Evolutionary conservation across 2,888 invertebrate genomes (phyloP).

Genomic region (Drosophila maculinotata): DNA sequence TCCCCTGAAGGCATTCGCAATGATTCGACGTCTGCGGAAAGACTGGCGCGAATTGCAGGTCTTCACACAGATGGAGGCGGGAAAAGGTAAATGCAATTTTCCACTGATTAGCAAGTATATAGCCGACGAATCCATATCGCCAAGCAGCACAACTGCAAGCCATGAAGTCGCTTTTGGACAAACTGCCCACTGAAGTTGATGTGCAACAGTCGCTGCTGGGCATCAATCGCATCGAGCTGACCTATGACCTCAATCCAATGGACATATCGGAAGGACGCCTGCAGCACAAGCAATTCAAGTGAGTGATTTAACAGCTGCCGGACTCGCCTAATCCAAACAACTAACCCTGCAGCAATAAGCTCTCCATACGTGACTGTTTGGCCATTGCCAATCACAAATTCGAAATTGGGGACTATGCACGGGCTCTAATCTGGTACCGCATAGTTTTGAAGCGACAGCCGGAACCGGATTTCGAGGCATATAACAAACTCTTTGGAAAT

Average conservation of each 20-base stretch:
- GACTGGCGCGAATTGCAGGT: constrained; percentile 54
- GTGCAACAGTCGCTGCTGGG: constrained; percentile 30
- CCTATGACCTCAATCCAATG: constrained; percentile 36
- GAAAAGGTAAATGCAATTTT: constrained; percentile 20
- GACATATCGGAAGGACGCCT: constrained; percentile 51
- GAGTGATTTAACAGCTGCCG: not conserved
- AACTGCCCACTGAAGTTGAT: constrained; percentile 26
- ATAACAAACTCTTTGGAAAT: constrained; percentile 14
- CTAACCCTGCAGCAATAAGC: constrained; percentile 16
- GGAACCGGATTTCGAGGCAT: constrained; percentile 2
- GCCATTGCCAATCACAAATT: constrained; percentile 44
- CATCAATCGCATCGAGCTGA: constrained; percentile 52
- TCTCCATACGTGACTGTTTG: constrained; percentile 49
- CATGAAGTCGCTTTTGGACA: constrained; percentile 23
- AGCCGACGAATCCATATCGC: not conserved
- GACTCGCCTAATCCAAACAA: not conserved
- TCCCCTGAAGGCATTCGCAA: constrained; percentile 49
- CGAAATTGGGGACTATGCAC: constrained; percentile 22
- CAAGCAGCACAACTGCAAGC: constrained; percentile 20
- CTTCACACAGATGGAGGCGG: constrained; percentile 8
- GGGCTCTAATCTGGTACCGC: constrained; percentile 49
- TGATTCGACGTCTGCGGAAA: constrained; percentile 51
- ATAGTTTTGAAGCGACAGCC: constrained; percentile 8
- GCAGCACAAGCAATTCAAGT: constrained; percentile 40
- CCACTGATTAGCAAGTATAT: not conserved